Evolutionary conservation across 2,113 vertebrate genomes (phyloP), one percentile per base, ranked within the genome.

Genomic region (Arothron firmamentum): DNA sequence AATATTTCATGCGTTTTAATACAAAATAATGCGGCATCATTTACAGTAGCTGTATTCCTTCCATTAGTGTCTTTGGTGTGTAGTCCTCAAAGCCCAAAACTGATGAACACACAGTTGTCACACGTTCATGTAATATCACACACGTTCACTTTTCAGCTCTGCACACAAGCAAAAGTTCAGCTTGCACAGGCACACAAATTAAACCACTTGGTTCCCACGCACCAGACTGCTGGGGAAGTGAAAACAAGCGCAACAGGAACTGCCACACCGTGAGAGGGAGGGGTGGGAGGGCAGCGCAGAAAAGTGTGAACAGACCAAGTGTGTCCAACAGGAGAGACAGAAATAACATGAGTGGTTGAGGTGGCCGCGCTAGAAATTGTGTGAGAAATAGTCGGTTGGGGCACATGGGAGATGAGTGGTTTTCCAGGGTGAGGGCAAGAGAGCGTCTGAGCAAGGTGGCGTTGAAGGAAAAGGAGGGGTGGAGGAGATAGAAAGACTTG

Each of bases 171-270:
- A 59, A 13, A 21, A 45, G 28, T 51, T 8, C 21, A 55, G 21
- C 50, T 43, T 31, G 43, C 34, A 43, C 62, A 70, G 48, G 67
- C 51, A 17, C 51, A 56, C 52, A 75, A 75, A 73, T 58, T 72
- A 58, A 75, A 82, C 70, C 13, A 1, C 75, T n/a, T 79, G 80
- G 86, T 89, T 89, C 88, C 86, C 88, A 89, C 85, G 85, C 81
- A 84, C 69, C 84, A 79, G 80, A 84, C 81, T 70, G 50, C 71
- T 77, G 78, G 78, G 86, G 86, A 89, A 89, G 88, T 89, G 88
- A 85, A 86, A 88, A 89, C 82, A 83, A 87, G 85, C 85, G 86
- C 83, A 87, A 89, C 86, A 86, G 85, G 85, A 88, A 88, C 85
- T 18, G 73, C 76, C 77, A 83, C 83, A 82, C 79, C 70, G 59